A percentile compares a stretch with the other conserved stretches of the same genome.
Conservation (phyloP, 2,113 vertebrate species). For the Ageneiosus marmoratus region DNA sequence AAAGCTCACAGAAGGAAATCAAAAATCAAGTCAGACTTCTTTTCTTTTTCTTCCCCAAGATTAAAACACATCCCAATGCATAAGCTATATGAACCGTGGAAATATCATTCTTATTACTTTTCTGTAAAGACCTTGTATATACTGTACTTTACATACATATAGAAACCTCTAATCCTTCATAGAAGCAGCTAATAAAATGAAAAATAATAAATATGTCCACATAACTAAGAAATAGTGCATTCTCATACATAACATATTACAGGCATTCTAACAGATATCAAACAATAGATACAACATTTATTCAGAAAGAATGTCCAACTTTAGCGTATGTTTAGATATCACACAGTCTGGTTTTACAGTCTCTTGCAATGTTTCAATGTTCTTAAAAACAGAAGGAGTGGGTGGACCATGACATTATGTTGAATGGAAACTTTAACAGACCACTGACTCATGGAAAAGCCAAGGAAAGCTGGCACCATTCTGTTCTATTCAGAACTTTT, state of each 20-base stretch:
- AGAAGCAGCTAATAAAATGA: neutral
- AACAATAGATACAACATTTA: neutral
- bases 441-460: conserved; percentile 64
- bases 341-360: neutral
- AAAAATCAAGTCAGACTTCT: too few species aligned
- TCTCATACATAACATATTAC: neutral
- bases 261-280: neutral
- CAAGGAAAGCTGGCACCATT: conserved; percentile 56
- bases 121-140: too few species aligned
- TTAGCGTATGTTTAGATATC: neutral
- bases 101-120: too few species aligned
- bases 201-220: neutral
- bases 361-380: neutral
- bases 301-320: neutral
- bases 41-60: too few species aligned
- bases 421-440: conserved; percentile 64
- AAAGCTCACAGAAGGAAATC: too few species aligned
- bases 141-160: neutral
- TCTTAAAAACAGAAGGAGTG: neutral
- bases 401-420: conserved; percentile 9
- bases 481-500: conserved; percentile 62
- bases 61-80: neutral
- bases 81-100: too few species aligned
- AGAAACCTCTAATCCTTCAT: neutral
- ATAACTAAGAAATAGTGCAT: neutral